These are phyloP conservation scores for Urophycis tenuis DNA, from an alignment of 2,797 vertebrate genomes.

Conservation along the genomic window DNA sequence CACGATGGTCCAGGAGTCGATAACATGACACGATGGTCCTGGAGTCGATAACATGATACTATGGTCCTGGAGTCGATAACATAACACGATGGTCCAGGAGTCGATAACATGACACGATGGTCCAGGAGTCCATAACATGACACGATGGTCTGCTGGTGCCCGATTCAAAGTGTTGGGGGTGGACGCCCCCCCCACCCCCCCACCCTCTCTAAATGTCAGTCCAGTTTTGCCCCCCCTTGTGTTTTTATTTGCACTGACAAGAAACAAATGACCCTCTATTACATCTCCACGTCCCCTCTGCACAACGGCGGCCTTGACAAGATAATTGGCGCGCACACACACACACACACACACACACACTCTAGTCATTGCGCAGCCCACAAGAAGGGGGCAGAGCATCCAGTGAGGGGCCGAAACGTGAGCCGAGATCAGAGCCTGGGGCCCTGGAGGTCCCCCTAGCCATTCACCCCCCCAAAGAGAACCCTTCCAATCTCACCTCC, in stretches of 20 bases:
- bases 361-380: not conserved
- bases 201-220: constrained; percentile 45
- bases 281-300: constrained; percentile 28
- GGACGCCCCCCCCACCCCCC: constrained; percentile 22
- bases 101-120: not conserved
- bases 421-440: constrained; percentile 47
- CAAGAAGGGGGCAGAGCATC: constrained; percentile 34
- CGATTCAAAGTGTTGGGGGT: constrained; percentile 30
- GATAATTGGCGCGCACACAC: constrained; percentile 43
- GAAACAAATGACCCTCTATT: constrained; percentile 56
- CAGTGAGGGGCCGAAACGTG: constrained; percentile 23
- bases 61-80: too few species aligned
- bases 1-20: too few species aligned
- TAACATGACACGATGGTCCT: too few species aligned
- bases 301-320: constrained; percentile 44
- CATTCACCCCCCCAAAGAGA: constrained; percentile 11
- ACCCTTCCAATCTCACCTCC: constrained; percentile 55
- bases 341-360: not conserved
- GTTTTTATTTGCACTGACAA: constrained; percentile 60
- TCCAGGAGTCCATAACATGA: too few species aligned
- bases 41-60: too few species aligned
- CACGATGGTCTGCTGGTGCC: constrained; percentile 9
- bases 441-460: constrained; percentile 30
- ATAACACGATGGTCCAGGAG: too few species aligned
- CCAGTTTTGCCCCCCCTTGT: constrained; percentile 13